Conservation (phyloP, 2,797 vertebrate genomes). For the Tokudaia tokunoshimensis region DNA sequence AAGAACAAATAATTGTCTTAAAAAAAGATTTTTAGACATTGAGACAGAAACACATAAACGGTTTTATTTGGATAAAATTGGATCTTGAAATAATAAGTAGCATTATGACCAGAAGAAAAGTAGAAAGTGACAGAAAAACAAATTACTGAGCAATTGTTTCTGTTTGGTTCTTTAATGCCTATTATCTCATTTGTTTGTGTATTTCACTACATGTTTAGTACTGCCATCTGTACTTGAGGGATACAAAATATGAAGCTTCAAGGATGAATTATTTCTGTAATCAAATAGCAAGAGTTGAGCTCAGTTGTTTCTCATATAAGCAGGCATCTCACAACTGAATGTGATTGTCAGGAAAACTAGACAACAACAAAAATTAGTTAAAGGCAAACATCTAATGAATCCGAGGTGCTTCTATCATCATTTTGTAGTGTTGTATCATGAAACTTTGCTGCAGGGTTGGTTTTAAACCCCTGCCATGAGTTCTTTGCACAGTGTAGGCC, state of each 20-base stretch:
- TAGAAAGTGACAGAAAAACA: not conserved
- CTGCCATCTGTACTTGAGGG: not conserved
- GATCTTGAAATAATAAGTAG: not conserved
- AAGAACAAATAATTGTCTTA: not conserved
- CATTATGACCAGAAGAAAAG: not conserved
- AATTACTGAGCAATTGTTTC: not conserved
- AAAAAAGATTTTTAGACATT: not conserved
- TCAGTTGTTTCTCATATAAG: not conserved
- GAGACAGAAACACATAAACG: not conserved
- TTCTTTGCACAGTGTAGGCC: not conserved
- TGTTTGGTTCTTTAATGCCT: not conserved
- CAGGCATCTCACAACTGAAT: not conserved
- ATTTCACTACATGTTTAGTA: not conserved
- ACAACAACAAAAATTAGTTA: not conserved
- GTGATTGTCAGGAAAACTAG: not conserved
- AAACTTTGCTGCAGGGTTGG: not conserved
- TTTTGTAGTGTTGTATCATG: not conserved
- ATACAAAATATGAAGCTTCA: not conserved
- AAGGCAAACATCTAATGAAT: not conserved
- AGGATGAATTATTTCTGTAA: not conserved
- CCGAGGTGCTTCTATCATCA: not conserved
- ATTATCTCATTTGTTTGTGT: constrained; percentile 12
- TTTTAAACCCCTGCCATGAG: not conserved
- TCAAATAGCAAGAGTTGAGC: constrained; percentile 42
- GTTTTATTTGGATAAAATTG: not conserved